A percentile compares a stretch with the other conserved stretches of the same genome.
These are phyloP conservation scores for Callosobruchus maculatus DNA, from an alignment of 2,888 invertebrate species.

Conservation along the genomic window DNA sequence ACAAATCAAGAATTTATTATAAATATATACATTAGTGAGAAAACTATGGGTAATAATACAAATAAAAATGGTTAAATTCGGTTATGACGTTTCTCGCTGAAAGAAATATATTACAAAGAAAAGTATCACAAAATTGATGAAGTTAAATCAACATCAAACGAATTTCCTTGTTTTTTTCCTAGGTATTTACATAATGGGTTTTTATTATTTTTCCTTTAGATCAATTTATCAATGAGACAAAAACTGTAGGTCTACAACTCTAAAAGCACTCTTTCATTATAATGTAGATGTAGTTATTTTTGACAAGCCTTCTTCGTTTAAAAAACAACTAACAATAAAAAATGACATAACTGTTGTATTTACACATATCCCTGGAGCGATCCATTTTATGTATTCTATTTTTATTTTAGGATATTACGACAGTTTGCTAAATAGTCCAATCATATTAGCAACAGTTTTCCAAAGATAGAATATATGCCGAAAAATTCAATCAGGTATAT, in stretches of 20 bases:
- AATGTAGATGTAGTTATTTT: not conserved
- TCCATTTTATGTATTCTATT: not conserved
- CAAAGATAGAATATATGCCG: too few species aligned
- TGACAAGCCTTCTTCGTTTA: not conserved
- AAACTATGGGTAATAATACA: constrained; percentile 14
- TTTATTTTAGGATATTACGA: not conserved
- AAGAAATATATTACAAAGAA: constrained; percentile 23
- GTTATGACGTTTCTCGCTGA: constrained; percentile 29
- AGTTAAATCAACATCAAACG: constrained; percentile 1
- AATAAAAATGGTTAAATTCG: constrained; percentile 29
- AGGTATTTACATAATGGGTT: constrained; percentile 36
- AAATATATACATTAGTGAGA: constrained; percentile 22
- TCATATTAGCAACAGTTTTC: not conserved
- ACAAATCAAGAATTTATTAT: constrained; percentile 11
- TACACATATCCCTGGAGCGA: not conserved
- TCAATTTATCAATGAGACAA: not conserved
- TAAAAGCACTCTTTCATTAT: not conserved
- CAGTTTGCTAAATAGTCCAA: not conserved
- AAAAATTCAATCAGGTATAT: too few species aligned
- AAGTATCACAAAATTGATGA: constrained; percentile 31
- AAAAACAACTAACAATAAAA: not conserved
- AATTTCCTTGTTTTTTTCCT: constrained; percentile 22
- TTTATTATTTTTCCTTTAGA: not conserved
- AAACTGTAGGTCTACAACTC: not conserved
- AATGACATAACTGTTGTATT: not conserved